Evolutionary conservation across 2,113 vertebrate genomes (phyloP), one percentile per base, ranked within the genome.

Genomic region (Macrotis lagotis): DNA sequence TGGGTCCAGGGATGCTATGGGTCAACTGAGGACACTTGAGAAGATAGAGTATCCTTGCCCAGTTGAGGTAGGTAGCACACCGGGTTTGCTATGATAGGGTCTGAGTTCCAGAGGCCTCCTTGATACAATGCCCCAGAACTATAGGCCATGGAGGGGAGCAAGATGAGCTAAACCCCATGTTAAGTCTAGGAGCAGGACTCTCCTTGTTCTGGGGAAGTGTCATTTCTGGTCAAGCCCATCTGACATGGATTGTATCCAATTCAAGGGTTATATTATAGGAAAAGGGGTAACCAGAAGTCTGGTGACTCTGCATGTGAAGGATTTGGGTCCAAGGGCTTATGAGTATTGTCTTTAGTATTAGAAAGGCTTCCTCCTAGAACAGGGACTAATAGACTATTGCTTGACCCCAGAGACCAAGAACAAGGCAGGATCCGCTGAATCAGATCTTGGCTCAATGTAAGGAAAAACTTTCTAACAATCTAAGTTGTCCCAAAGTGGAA

Each of bases 391-490:
- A 55, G 53, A 83, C 66, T 74, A 44, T 6, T 74, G 37, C 37
- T n/a, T 44, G 66, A 83, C 66, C 66, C n/a, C n/a, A 83, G 66
- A 83, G n/a, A 83, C n/a, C 44, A 83, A 24, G n/a, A 22, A 44
- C n/a, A 8, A 5, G 16, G 66, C n/a, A 83, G 66, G 66, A 24
- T 83, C 19, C 7, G 66, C 66, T 83, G n/a, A 83, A 83, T 83
- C 66, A 83, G n/a, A 44, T 83, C 66, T 83, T 83, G 66, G 66
- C n/a, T 83, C n/a, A 8, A 83, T 44, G n/a, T 44, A 83, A 83
- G 66, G 66, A 83, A 83, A 83, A 83, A 83, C 66, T 83, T 83
- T 83, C 66, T 83, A 83, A 83, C 66, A 83, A 83, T 83, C n/a
- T 24, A 19, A 83, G 16, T 83, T 83, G 66, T 83, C 66, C 66